phyloP scores from a whole-genome alignment of 2,888 invertebrate species.

The Drosophila conformis region DNA sequence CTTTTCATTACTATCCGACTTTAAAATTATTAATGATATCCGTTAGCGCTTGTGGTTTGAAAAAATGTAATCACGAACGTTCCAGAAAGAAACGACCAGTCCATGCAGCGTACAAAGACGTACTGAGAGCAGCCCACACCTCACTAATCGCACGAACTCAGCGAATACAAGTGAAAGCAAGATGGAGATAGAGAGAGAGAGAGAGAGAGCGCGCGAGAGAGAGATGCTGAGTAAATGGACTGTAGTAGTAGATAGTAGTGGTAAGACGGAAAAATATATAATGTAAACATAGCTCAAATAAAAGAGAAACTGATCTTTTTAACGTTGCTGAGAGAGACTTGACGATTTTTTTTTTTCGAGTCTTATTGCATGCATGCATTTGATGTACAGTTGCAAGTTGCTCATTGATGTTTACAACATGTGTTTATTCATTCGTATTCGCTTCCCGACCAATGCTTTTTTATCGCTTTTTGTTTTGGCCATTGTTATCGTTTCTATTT shows the following conservation, averaged over 20 bases:
- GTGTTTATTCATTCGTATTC: background rate
- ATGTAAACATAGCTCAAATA: background rate
- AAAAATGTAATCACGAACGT: background rate
- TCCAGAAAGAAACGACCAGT: constrained; percentile 18
- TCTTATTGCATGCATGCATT: background rate
- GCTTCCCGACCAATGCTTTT: constrained; percentile 15
- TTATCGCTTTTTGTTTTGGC: constrained; percentile 31
- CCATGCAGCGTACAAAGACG: constrained; percentile 8
- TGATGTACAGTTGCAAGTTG: background rate
- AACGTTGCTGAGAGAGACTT: background rate
- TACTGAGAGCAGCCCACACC: constrained; percentile 10
- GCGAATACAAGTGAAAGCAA: background rate
- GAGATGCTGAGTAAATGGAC: too few species aligned
- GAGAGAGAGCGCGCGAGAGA: too few species aligned
- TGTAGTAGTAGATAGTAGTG: too few species aligned
- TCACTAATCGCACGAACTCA: background rate
- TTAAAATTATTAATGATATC: background rate
- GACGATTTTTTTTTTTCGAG: too few species aligned
- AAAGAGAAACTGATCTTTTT: background rate
- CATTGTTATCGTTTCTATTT: constrained; percentile 29
- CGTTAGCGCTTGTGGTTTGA: background rate
- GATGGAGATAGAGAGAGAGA: background rate
- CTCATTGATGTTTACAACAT: too few species aligned
- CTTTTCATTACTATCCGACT: constrained; percentile 19
- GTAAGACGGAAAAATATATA: too few species aligned